Evolutionary conservation across 2,888 invertebrate genomes (phyloP).

Genomic region (Zygogramma bicolorata): DNA sequence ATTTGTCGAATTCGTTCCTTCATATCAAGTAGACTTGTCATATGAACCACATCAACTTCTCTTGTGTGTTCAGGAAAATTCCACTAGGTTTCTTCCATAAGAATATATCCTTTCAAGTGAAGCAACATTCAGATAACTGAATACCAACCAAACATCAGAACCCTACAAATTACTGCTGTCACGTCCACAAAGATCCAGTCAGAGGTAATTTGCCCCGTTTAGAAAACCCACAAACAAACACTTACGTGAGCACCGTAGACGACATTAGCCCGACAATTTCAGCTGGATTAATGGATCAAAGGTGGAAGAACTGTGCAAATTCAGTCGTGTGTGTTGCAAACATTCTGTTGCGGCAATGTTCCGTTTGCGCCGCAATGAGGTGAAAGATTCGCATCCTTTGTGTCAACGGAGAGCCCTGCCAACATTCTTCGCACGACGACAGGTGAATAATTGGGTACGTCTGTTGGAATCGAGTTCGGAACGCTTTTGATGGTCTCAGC

Average conservation of each 20-base stretch:
- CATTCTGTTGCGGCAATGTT: background rate
- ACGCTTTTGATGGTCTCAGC: background rate
- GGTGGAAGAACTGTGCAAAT: background rate
- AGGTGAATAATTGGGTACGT: background rate
- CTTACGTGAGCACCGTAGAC: background rate
- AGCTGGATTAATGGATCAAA: background rate
- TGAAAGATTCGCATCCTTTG: background rate
- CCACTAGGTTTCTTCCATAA: no score
- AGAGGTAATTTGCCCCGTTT: no score
- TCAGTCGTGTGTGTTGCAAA: background rate
- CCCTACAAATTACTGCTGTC: no score
- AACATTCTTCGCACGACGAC: background rate
- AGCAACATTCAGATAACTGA: no score
- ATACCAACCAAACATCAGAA: no score
- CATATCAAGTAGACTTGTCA: no score
- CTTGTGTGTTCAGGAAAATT: no score
- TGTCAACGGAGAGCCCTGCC: background rate
- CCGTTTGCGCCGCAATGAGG: background rate
- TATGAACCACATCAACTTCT: no score
- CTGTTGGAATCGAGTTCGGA: background rate
- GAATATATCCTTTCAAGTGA: no score
- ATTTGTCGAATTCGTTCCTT: no score
- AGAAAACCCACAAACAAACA: slow-evolving; percentile 41
- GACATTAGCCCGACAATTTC: background rate
- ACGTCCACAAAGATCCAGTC: no score